phyloP scores from a whole-genome alignment of 1,140 invertebrate species.

The Bombus waltoni region DNA sequence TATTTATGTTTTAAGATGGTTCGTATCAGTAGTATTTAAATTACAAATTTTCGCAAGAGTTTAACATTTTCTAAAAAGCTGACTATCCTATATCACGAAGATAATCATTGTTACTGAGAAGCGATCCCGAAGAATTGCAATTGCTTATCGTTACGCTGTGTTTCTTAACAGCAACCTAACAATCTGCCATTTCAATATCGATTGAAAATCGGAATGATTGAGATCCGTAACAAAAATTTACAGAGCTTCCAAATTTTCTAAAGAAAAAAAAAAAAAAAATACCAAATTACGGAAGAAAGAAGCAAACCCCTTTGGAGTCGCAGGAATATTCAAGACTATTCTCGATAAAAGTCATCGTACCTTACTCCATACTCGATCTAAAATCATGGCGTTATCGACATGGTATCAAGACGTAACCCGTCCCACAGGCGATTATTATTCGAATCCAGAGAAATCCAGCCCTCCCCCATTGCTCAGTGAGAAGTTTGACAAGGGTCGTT shows the following conservation, averaged over 20 bases:
- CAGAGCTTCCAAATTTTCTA: not conserved
- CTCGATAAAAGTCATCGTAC: not conserved
- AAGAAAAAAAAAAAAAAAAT: too few species aligned
- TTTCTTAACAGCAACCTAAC: too few species aligned
- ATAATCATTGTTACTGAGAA: too few species aligned
- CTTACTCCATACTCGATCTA: too few species aligned
- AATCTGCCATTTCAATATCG: too few species aligned
- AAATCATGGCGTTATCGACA: not conserved
- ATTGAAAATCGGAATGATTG: too few species aligned
- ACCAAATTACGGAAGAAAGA: not conserved
- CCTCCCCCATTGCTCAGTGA: not conserved
- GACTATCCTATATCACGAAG: too few species aligned
- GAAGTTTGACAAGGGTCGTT: conserved; percentile 51
- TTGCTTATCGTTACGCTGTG: too few species aligned
- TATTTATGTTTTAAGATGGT: too few species aligned
- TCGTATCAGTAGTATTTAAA: not conserved
- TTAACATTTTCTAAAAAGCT: too few species aligned
- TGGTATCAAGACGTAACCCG: conserved; percentile 36
- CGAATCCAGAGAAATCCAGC: conserved; percentile 32
- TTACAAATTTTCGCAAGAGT: not conserved
- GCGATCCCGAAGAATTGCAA: too few species aligned
- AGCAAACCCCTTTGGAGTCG: not conserved
- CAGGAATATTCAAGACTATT: not conserved
- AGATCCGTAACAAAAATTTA: not conserved
- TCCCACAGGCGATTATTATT: conserved; percentile 37